Base-by-base conservation (phyloP, 2,888 invertebrate genomes). In the Xestia ashworthii region DNA sequence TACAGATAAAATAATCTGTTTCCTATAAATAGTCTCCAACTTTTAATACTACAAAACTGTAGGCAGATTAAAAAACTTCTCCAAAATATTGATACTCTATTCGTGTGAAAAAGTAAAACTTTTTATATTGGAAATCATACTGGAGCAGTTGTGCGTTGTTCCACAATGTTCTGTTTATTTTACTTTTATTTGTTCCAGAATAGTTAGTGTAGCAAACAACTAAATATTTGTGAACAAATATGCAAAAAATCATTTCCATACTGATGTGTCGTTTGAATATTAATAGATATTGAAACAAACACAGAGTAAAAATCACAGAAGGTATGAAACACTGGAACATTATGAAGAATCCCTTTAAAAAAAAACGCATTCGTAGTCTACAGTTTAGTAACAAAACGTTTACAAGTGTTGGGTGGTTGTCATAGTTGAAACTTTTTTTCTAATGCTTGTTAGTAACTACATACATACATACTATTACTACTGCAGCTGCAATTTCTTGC, bases 211-310 rank as follows among this genome's bases (percentile, higher is more conserved):
- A 62, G 41, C 55, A 64, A 58, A 83, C 38, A 73, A 78, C 50
- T 73, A 76, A 83, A 87, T 86, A 83, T 87, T 81, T 71, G 67
- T 50, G 48, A 73, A 77, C 74, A 70, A 70, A 76, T 66, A 76
- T 68, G 62, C 48, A 78, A 83, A 77, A 80, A 76, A 75, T 53
- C 25, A 78, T 85, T 68, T 84, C 69, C 73, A 76, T 71, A 72
- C 50, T 71, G 80, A 82, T 81, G 72, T 68, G 25, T 41, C 58
- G 77, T 83, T 79, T 81, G 81, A 87, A 87, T 85, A 85, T 83
- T 85, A 77, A 85, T 81, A 82, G 53, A 74, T 64, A 66, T 32
- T 32, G 67, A 73, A 85, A 58, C 60, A 55, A 19, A 12, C 60
- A 70, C 16, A 14, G 11, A 38, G 5, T 11, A 38, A 11, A 65